Conservation (phyloP, 2,888 invertebrate genomes). For the Synanthedon andrenaeformis region DNA sequence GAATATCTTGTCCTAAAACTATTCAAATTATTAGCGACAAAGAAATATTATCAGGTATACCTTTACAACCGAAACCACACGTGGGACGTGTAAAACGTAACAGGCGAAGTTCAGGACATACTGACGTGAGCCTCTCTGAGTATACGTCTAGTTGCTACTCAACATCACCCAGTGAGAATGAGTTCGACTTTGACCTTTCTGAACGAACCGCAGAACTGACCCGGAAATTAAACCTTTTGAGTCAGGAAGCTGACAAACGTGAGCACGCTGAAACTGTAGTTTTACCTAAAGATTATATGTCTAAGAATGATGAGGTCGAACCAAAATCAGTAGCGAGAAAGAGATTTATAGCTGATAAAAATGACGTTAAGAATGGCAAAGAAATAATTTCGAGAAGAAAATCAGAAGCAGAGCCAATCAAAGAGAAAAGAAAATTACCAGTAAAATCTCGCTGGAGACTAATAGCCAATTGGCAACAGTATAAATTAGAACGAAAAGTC, state of each 20-base stretch:
- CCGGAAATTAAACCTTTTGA: constrained; percentile 51
- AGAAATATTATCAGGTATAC: constrained; percentile 66
- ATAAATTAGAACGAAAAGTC: constrained; percentile 67
- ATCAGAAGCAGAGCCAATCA: constrained; percentile 13
- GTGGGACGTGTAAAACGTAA: constrained; percentile 40
- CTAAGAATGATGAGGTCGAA: constrained; percentile 16
- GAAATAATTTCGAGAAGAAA: constrained; percentile 22
- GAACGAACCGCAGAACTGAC: constrained; percentile 58
- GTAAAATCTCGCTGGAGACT: constrained; percentile 51
- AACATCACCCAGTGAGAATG: constrained; percentile 64
- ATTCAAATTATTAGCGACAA: constrained; percentile 62
- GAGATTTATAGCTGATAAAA: constrained; percentile 32
- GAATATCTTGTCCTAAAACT: constrained; percentile 65
- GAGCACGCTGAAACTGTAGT: constrained; percentile 30
- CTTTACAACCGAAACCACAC: constrained; percentile 42
- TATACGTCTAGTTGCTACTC: constrained; percentile 66
- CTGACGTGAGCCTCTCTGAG: constrained; percentile 66
- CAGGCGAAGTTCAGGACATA: constrained; percentile 55
- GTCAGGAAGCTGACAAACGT: constrained; percentile 44
- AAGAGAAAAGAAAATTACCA: constrained; percentile 29
- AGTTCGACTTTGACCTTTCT: constrained; percentile 60
- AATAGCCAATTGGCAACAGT: constrained; percentile 66
- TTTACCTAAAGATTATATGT: constrained; percentile 26
- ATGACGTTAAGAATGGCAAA: constrained; percentile 20
- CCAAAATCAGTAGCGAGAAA: constrained; percentile 37